phyloP scores from a whole-genome alignment of 2,113 vertebrate genomes.

The Cyanoliseus patagonus region DNA sequence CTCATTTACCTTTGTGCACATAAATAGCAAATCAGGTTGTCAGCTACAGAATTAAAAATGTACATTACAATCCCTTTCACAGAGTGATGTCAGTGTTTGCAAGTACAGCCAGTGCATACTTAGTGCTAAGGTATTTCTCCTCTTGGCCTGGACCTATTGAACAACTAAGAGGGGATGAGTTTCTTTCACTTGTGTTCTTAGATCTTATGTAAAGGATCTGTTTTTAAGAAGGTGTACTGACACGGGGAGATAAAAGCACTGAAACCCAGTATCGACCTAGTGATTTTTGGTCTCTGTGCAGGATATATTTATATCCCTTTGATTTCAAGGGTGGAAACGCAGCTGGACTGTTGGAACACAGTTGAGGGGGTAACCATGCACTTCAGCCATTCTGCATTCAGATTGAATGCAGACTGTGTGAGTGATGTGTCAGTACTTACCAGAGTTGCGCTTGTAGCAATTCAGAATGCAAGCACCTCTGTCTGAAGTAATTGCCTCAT shows the following conservation, averaged over 20 bases:
- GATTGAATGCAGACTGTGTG: background rate
- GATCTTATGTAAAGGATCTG: background rate
- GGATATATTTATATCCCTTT: background rate
- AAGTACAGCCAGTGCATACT: background rate
- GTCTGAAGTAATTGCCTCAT: background rate
- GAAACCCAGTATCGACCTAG: background rate
- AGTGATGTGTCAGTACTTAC: background rate
- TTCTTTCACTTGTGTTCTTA: background rate
- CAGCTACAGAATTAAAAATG: background rate
- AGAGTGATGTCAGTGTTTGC: background rate
- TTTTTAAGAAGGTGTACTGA: background rate
- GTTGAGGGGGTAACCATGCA: background rate
- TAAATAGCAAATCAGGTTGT: background rate
- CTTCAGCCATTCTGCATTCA: background rate
- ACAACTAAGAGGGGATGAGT: background rate
- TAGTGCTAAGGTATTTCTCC: background rate
- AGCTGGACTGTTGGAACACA: background rate
- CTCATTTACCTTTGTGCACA: background rate
- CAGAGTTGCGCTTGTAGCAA: background rate
- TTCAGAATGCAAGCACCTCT: background rate
- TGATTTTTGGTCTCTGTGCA: background rate
- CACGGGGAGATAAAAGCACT: background rate
- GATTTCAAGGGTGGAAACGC: background rate
- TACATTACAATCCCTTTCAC: background rate
- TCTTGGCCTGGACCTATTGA: background rate